These are phyloP conservation scores for Pagrus major DNA, from an alignment of 2,113 vertebrate genomes.

Conservation along the genomic window DNA sequence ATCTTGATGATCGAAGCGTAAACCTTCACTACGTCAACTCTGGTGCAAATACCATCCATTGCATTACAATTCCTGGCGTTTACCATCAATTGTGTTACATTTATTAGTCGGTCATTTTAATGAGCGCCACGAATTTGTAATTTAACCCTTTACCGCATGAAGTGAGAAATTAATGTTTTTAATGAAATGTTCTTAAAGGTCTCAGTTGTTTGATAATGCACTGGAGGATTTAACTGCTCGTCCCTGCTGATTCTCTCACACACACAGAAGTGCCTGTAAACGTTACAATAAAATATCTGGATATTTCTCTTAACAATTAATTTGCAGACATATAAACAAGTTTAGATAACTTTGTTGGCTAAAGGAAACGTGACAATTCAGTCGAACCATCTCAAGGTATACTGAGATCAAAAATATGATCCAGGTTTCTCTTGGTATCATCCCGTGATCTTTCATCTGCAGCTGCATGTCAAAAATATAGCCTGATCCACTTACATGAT, in stretches of 20 bases:
- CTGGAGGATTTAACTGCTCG: not conserved
- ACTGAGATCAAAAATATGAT: not conserved
- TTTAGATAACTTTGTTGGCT: slow-evolving; percentile 9
- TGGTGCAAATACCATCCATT: not conserved
- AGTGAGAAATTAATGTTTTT: not conserved
- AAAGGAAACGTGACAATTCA: slow-evolving; percentile 10
- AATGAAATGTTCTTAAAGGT: not conserved
- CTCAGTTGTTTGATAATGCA: not conserved
- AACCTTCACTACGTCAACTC: not conserved
- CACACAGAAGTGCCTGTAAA: not conserved
- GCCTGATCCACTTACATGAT: not conserved
- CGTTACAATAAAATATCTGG: not conserved
- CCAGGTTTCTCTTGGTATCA: not conserved
- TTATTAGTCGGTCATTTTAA: slow-evolving; percentile 5
- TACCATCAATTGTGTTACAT: not conserved
- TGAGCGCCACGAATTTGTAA: not conserved
- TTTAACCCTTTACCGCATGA: slow-evolving; percentile 64
- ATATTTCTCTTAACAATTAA: not conserved
- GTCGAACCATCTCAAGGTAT: not conserved
- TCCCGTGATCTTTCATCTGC: not conserved
- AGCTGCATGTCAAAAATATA: slow-evolving; percentile 2
- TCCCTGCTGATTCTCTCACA: not conserved
- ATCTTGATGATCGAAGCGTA: slow-evolving; percentile 13
- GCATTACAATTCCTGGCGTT: not conserved
- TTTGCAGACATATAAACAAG: slow-evolving; percentile 6